phyloP scores from a whole-genome alignment of 1,140 invertebrate species.

The Chlorops oryzae region DNA sequence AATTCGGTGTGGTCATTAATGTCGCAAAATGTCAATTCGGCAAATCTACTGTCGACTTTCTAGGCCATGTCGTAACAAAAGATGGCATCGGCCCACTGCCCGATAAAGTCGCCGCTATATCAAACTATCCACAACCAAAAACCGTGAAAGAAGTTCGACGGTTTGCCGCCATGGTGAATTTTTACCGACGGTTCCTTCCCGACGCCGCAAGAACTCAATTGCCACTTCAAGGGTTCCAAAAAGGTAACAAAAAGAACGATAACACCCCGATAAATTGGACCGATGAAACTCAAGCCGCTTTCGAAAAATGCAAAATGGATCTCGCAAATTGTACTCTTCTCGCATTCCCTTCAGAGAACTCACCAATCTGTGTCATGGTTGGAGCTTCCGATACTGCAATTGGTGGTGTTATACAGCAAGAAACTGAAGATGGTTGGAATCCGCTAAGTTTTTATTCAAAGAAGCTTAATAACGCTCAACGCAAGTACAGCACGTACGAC shows the following conservation, averaged over 20 bases:
- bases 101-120: background rate
- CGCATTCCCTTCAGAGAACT: background rate
- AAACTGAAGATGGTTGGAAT: background rate
- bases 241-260: background rate
- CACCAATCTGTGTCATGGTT: background rate
- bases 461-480: too few species aligned
- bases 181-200: background rate
- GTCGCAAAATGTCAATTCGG: background rate
- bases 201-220: constrained; percentile 18
- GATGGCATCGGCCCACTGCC: background rate
- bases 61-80: constrained; percentile 18
- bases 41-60: constrained; percentile 14
- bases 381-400: background rate
- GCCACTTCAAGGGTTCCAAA: background rate
- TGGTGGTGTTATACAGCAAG: background rate
- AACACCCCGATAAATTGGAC: too few species aligned
- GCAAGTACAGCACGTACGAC: too few species aligned
- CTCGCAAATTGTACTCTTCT: background rate
- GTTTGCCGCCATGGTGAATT: background rate
- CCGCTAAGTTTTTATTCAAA: too few species aligned
- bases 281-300: background rate
- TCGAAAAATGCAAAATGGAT: background rate
- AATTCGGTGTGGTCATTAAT: background rate
- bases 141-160: background rate
- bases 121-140: background rate